Evolutionary conservation across 2,797 vertebrate genomes (phyloP).

Genomic region (Bucorvus abyssinicus): DNA sequence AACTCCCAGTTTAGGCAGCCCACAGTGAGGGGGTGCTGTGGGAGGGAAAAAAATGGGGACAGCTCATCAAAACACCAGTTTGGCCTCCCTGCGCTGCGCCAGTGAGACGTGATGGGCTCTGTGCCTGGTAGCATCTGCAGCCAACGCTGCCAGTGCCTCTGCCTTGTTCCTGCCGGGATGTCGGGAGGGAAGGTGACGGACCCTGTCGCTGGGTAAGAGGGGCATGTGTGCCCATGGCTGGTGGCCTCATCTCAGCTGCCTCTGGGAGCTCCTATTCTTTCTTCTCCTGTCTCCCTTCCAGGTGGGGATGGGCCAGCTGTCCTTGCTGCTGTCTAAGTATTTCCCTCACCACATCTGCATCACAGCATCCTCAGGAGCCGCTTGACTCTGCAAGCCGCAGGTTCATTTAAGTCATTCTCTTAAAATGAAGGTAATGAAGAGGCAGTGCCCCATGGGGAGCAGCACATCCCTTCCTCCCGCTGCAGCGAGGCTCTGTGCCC

Average conservation of each 20-base stretch:
- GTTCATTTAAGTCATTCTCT: background rate
- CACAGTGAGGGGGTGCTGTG: too few relatives aligned
- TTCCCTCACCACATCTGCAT: background rate
- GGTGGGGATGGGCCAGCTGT: background rate
- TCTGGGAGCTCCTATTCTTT: background rate
- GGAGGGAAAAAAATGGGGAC: too few relatives aligned
- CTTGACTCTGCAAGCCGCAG: background rate
- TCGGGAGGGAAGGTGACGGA: background rate
- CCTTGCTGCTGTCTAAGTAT: background rate
- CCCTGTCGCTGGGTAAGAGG: fast-evolving
- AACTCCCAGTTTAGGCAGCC: too few relatives aligned
- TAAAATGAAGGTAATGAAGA: background rate
- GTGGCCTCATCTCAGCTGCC: background rate
- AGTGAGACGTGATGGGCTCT: too few relatives aligned
- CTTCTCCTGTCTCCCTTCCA: background rate
- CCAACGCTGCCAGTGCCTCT: too few relatives aligned
- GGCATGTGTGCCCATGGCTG: fast-evolving
- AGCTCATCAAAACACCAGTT: too few relatives aligned
- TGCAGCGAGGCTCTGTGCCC: background rate
- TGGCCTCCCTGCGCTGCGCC: too few relatives aligned
- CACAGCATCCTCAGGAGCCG: background rate
- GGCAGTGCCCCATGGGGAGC: background rate
- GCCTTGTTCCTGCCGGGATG: too few relatives aligned
- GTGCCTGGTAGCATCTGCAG: too few relatives aligned
- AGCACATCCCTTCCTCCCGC: background rate